These are phyloP conservation scores for Eretmochelys imbricata DNA, from an alignment of 2,113 vertebrate species.

Conservation along the genomic window DNA sequence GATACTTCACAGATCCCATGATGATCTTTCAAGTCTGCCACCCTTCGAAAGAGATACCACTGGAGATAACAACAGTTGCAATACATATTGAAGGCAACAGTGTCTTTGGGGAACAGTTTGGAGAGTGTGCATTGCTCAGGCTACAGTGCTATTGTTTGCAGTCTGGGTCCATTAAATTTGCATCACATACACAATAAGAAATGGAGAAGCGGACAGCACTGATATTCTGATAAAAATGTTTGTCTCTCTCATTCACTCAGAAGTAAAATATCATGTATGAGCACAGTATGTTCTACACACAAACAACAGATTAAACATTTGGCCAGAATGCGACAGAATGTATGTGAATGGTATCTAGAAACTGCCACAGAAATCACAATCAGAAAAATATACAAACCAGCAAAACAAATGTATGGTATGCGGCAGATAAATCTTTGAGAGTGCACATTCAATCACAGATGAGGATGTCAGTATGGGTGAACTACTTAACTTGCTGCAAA, in stretches of 20 bases:
- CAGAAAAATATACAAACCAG: background rate
- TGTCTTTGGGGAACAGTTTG: background rate
- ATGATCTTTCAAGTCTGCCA: background rate
- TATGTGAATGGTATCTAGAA: background rate
- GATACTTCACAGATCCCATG: background rate
- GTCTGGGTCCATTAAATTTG: background rate
- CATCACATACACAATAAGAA: background rate
- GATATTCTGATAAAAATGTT: background rate
- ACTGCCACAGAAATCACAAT: background rate
- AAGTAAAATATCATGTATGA: background rate
- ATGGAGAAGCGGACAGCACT: background rate
- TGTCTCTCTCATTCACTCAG: background rate
- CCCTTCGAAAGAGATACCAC: background rate
- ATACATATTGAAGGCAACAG: background rate
- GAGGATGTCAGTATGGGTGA: background rate
- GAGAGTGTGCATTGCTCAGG: background rate
- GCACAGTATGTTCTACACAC: background rate
- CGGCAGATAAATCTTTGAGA: background rate
- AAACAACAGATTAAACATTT: rapidly evolving
- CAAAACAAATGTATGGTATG: background rate
- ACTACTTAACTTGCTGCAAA: background rate
- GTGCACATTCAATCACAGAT: background rate
- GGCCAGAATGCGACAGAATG: background rate
- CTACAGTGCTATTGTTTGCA: background rate
- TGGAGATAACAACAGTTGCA: background rate